Base-by-base conservation (phyloP, 2,888 invertebrate species). In the Auanema sp. region DNA sequence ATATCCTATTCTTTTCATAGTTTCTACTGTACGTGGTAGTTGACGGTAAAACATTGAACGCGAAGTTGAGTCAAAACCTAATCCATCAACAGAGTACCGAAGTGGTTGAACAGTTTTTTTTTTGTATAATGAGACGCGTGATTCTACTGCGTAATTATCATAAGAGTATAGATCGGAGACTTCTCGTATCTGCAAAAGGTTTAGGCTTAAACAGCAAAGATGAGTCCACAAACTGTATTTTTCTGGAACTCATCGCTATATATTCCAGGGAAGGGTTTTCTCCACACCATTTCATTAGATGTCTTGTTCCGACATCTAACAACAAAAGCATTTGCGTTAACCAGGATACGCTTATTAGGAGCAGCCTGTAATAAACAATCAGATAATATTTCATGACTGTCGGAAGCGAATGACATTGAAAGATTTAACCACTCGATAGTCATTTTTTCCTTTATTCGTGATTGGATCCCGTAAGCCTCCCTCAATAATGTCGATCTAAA, bases 1-100 rank as follows among this genome's bases (percentile, higher is more conserved):
- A 44, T 90, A 90, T 14, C 88, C 87, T 66, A 91, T 87, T 16
- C 88, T 84, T 64, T 87, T 86, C 57, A 92, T 85, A 73, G 87
- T 88, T 1, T 86, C 83, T 18, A 88, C 85, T 0, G 91, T 76
- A 33, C 68, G 49, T 10, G 79, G 78, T 72, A 79, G 68, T 63
- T 80, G 80, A 50, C 80, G 66, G 47, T 71, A 63, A 51, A 80
- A 80, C 66, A 78, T 77, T 40, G 70, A 75, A 18, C 72, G 60
- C 1, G 79, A 66, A 11, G 62, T 62, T 6, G 62, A 62, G 51
- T 62, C 62, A 25, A 62, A 69, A 54, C 68, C 72, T 10, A 72
- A 59, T 58, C 70, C 70, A 55, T 72, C 72, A 14, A 72, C 52
- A 1, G 72, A 72, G 23, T 65, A 64, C 50, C 68, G 53, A 8